phyloP scores from a whole-genome alignment of 2,797 vertebrate species.

The Sorex maritimensis region DNA sequence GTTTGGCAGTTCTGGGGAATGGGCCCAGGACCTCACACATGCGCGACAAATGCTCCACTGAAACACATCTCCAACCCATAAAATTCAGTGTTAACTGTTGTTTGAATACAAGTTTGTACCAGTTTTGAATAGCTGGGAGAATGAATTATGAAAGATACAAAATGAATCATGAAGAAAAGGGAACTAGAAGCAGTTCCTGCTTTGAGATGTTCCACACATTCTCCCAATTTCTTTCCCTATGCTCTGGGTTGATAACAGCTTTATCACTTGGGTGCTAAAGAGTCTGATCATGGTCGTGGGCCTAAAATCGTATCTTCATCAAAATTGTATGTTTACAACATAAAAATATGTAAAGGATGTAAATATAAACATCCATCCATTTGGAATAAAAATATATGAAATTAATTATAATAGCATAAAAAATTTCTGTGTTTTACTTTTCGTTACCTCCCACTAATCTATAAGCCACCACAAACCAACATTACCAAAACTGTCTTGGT shows the following conservation, averaged over 20 bases:
- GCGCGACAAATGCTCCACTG: too few relatives aligned
- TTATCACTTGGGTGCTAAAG: conserved; percentile 13
- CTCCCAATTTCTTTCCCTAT: background rate
- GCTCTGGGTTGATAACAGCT: background rate
- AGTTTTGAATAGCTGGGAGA: conserved; percentile 1
- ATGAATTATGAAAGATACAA: conserved; percentile 1
- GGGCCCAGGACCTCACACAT: too few relatives aligned
- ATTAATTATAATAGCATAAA: conserved; percentile 60
- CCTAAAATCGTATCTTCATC: conserved; percentile 41
- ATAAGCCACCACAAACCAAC: conserved; percentile 51
- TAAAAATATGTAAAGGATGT: conserved; percentile 45
- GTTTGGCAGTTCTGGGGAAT: background rate
- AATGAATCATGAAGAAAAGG: background rate
- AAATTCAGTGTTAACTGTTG: conserved; percentile 51
- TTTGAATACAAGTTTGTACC: conserved; percentile 8
- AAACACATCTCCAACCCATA: background rate
- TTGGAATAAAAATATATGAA: conserved; percentile 54
- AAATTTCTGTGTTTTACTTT: conserved; percentile 43
- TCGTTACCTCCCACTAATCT: conserved; percentile 35
- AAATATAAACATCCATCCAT: background rate
- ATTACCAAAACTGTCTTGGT: conserved; percentile 8
- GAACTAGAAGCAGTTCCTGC: background rate
- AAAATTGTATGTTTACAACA: conserved; percentile 53
- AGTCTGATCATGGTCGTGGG: background rate
- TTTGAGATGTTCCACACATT: background rate